Percentiles rank a stretch among this genome's conserved stretches.
Conservation (phyloP, 1,140 invertebrate species). For the Ceratina japonica region DNA sequence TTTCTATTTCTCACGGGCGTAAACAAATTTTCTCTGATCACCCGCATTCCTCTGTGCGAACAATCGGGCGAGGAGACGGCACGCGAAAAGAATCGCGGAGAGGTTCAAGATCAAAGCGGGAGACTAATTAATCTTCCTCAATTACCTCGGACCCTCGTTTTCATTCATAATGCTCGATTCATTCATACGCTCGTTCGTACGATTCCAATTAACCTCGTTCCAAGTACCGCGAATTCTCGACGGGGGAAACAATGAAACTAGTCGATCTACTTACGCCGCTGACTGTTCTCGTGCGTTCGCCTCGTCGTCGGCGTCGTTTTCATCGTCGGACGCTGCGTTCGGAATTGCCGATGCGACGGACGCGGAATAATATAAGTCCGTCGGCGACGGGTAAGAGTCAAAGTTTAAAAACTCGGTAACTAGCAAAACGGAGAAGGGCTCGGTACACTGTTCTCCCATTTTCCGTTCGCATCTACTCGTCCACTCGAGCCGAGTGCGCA, state of each 20-base stretch:
- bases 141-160: neutral
- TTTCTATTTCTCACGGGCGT: too few relatives aligned
- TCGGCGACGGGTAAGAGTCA: too few relatives aligned
- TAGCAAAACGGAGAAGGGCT: neutral
- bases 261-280: neutral
- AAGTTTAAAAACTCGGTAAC: neutral
- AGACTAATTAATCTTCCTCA: slow-evolving; percentile 1
- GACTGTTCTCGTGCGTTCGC: slow-evolving; percentile 2
- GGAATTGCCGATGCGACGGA: neutral
- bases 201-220: slow-evolving; percentile 28
- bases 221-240: neutral
- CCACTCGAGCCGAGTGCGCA: slow-evolving; percentile 14
- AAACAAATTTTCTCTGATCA: too few relatives aligned
- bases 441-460: slow-evolving; percentile 14
- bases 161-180: neutral
- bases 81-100: too few relatives aligned
- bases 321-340: neutral
- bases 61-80: too few relatives aligned
- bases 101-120: neutral
- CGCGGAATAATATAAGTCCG: slow-evolving; percentile 10
- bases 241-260: slow-evolving; percentile 14
- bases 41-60: too few relatives aligned
- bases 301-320: slow-evolving; percentile 3
- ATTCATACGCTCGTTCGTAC: slow-evolving; percentile 2
- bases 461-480: slow-evolving; percentile 21